phyloP scores from a whole-genome alignment of 53 echinoderm and acorn worm species.

The Paelopatides confundens region DNA sequence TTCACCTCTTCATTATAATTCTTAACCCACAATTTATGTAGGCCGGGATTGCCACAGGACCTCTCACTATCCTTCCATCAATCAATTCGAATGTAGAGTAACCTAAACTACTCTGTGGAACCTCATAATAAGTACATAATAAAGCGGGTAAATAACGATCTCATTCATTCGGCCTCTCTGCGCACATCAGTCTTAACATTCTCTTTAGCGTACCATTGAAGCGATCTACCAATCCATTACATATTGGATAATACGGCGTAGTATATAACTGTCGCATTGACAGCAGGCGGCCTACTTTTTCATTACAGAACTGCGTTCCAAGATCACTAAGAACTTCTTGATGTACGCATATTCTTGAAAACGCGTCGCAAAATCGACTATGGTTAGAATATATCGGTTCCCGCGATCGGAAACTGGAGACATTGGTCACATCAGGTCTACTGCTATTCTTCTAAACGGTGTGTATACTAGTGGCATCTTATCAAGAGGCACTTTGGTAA shows the following conservation, averaged over 20 bases:
- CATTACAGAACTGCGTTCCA: constrained; percentile 73
- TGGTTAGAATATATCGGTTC: constrained; percentile 63
- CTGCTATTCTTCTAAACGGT: constrained; percentile 53
- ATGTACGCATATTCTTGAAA: constrained; percentile 61
- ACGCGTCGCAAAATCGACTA: constrained; percentile 69
- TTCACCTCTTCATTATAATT: constrained; percentile 55
- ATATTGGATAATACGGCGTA: constrained; percentile 78
- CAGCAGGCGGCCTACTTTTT: constrained; percentile 57
- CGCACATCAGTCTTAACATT: neutral
- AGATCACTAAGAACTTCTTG: constrained; percentile 64
- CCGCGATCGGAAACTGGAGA: constrained; percentile 45
- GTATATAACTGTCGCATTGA: constrained; percentile 68
- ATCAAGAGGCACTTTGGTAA: constrained; percentile 40
- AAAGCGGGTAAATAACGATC: constrained; percentile 20
- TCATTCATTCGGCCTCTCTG: constrained; percentile 12
- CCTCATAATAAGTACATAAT: constrained; percentile 2
- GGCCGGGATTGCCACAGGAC: constrained; percentile 63
- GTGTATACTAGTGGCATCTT: constrained; percentile 61
- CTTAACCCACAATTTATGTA: constrained; percentile 59
- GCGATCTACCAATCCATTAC: constrained; percentile 66
- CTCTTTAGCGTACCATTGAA: constrained; percentile 28
- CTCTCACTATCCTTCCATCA: constrained; percentile 71
- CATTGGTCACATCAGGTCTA: constrained; percentile 57
- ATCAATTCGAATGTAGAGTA: constrained; percentile 78
- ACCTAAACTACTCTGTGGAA: constrained; percentile 40